phyloP scores from a whole-genome alignment of 2,888 invertebrate genomes.

The Spodoptera exigua region DNA sequence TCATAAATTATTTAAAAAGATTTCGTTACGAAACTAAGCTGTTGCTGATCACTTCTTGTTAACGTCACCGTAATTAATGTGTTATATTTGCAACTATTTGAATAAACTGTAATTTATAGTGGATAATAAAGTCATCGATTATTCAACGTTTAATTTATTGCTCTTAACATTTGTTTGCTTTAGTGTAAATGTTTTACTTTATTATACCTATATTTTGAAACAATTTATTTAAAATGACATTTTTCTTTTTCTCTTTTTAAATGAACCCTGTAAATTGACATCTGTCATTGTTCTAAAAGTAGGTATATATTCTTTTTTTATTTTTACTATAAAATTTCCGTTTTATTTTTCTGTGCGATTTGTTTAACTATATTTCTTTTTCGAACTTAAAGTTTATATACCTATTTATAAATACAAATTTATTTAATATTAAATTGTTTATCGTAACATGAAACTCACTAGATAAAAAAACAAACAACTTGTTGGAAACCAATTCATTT shows the following conservation, averaged over 20 bases:
- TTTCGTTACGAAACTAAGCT: slow-evolving; percentile 39
- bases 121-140: slow-evolving; percentile 72
- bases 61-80: slow-evolving; percentile 65
- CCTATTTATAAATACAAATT: no score
- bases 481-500: no score
- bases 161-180: slow-evolving; percentile 47
- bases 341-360: neutral
- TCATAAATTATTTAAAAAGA: slow-evolving; percentile 43
- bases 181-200: slow-evolving; percentile 30
- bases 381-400: neutral
- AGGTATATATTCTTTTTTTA: neutral
- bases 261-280: neutral
- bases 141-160: slow-evolving; percentile 69
- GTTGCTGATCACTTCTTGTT: slow-evolving; percentile 58
- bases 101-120: slow-evolving; percentile 74
- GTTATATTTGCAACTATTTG: slow-evolving; percentile 71
- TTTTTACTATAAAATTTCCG: neutral
- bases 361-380: neutral
- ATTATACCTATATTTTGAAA: neutral
- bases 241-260: neutral
- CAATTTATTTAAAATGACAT: no score
- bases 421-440: neutral
- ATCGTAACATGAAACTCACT: no score
- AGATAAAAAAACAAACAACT: no score
- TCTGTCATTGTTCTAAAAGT: neutral